Conservation (phyloP, 2,888 invertebrate genomes). For the Ichneumoninae sp. region DNA sequence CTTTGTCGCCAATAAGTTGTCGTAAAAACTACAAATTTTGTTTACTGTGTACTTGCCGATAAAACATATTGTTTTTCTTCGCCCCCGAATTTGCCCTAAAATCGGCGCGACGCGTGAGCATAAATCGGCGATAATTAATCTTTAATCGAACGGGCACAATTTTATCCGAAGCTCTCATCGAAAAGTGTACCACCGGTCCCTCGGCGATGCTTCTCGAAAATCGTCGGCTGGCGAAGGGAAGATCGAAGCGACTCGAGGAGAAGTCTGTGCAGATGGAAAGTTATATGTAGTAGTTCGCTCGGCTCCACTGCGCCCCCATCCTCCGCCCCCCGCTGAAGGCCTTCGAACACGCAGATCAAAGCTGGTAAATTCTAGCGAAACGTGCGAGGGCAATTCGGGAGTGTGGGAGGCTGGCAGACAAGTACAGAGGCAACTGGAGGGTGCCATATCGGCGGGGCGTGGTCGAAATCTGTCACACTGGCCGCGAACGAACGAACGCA, state of each 20-base stretch:
- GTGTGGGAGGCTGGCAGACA: conserved; percentile 58
- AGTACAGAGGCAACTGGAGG: conserved; percentile 70
- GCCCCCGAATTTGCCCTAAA: too few species aligned
- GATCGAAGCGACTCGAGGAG: conserved; percentile 48
- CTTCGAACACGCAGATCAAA: conserved; percentile 75
- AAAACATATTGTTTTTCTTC: too few species aligned
- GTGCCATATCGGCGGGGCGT: conserved; percentile 83
- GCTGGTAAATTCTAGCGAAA: conserved; percentile 76
- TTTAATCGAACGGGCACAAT: conserved; percentile 54
- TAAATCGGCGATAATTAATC: conserved; percentile 54
- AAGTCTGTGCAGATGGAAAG: conserved; percentile 12
- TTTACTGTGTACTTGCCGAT: too few species aligned
- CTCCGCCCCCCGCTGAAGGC: conserved; percentile 65
- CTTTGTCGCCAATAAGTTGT: too few species aligned
- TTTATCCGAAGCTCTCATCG: conserved; percentile 61
- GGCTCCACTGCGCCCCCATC: conserved; percentile 46
- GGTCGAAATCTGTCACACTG: conserved; percentile 84
- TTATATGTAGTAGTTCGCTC: conserved; percentile 28
- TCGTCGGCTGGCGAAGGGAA: conserved; percentile 54
- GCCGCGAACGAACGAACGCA: conserved; percentile 78
- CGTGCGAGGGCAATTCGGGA: conserved; percentile 65
- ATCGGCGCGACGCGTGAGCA: background rate
- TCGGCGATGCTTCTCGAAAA: conserved; percentile 59
- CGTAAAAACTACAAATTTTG: too few species aligned
- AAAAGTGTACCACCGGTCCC: conserved; percentile 42